A percentile compares a stretch with the other conserved stretches of the same genome.
Evolutionary conservation across 2,113 vertebrate species (phyloP).

Genomic region (Elachura formosa): DNA sequence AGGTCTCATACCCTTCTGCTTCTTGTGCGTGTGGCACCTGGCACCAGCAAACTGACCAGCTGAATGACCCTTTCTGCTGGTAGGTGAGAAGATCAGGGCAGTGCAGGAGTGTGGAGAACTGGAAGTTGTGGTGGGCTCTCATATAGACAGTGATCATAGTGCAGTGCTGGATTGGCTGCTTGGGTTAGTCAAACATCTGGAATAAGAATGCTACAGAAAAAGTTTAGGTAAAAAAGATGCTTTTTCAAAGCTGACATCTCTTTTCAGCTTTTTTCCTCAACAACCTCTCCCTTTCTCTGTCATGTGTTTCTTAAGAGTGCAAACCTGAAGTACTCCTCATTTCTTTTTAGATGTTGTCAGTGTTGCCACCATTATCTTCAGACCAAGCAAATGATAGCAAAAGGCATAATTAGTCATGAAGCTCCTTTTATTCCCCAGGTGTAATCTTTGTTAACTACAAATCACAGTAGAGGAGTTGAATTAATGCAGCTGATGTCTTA

Average conservation of each 20-base stretch:
- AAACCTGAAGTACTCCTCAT: background rate
- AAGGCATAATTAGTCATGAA: background rate
- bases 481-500: background rate
- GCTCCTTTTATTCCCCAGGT: background rate
- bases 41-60: background rate
- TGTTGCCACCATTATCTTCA: background rate
- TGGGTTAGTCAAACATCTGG: background rate
- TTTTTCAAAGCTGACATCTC: background rate
- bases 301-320: background rate
- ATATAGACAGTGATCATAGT: rapidly evolving
- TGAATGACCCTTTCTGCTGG: background rate
- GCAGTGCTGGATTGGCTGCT: background rate
- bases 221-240: background rate
- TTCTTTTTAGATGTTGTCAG: background rate
- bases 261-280: background rate
- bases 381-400: background rate
- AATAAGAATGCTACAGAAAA: background rate
- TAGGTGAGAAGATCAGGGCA: background rate
- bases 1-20: background rate
- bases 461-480: background rate
- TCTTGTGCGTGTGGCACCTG: background rate
- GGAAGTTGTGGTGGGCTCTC: rapidly evolving
- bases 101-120: background rate
- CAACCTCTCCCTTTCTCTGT: background rate
- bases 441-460: background rate